phyloP scores from a whole-genome alignment of 2,888 invertebrate genomes.

The Fragum whitleyi region DNA sequence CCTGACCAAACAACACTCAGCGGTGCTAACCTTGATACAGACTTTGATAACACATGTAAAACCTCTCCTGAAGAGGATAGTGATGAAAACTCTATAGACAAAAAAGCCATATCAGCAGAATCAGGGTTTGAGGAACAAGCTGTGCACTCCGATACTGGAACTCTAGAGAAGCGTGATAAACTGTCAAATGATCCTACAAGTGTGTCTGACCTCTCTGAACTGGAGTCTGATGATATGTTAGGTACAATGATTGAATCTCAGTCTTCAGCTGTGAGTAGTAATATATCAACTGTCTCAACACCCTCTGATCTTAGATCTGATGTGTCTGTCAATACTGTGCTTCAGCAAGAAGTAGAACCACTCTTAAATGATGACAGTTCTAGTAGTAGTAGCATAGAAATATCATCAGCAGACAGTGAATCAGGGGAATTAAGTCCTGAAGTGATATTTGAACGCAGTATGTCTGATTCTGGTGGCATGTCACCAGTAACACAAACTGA shows the following conservation, averaged over 20 bases:
- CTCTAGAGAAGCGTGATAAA: constrained; percentile 63
- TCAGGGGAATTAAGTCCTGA: constrained; percentile 61
- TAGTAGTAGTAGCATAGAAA: constrained; percentile 61
- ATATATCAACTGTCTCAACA: constrained; percentile 67
- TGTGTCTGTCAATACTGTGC: constrained; percentile 69
- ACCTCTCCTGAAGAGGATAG: constrained; percentile 30
- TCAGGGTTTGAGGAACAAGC: constrained; percentile 72
- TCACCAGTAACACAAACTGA: constrained; percentile 57
- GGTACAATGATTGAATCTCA: constrained; percentile 68
- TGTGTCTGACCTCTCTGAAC: constrained; percentile 62
- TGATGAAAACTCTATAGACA: constrained; percentile 53
- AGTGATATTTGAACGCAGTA: constrained; percentile 60
- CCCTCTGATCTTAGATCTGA: constrained; percentile 70
- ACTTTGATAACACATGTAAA: constrained; percentile 44
- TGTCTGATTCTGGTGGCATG: constrained; percentile 67
- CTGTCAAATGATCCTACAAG: constrained; percentile 63
- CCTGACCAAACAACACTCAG: constrained; percentile 57
- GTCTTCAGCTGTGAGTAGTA: constrained; percentile 63
- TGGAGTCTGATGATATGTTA: constrained; percentile 60
- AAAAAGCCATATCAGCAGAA: constrained; percentile 66
- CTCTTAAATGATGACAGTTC: constrained; percentile 64
- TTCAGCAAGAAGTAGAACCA: constrained; percentile 68
- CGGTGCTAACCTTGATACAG: constrained; percentile 49
- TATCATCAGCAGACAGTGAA: constrained; percentile 61
- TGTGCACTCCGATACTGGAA: constrained; percentile 64